Evolutionary conservation across 2,113 vertebrate species (phyloP).

Genomic region (Tapirus terrestris): DNA sequence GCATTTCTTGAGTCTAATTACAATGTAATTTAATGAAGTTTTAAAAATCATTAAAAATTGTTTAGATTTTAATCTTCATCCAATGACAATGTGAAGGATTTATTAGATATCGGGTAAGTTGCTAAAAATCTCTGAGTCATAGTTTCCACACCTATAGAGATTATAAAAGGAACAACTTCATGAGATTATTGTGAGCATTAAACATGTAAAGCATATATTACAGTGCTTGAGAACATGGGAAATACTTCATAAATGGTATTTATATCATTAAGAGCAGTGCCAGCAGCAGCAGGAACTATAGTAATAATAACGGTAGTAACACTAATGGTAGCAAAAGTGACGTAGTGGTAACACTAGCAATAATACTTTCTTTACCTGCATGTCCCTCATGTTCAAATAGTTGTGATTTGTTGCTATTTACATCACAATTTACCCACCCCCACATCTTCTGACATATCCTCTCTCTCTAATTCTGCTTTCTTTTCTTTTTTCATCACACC

Average conservation of each 20-base stretch:
- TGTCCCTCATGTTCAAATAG: not conserved
- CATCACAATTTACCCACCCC: accelerated
- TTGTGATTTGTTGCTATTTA: not conserved
- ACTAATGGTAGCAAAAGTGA: not conserved
- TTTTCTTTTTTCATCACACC: no score
- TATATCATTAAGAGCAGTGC: not conserved
- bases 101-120: not conserved
- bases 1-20: not conserved
- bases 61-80: not conserved
- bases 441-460: not conserved
- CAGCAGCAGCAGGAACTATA: not conserved
- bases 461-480: not conserved
- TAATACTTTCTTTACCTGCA: not conserved
- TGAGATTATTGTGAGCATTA: not conserved
- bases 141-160: not conserved
- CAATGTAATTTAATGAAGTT: not conserved
- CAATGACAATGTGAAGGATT: not conserved
- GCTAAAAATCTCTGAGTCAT: not conserved
- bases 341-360: not conserved
- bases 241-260: not conserved
- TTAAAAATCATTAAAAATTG: not conserved
- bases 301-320: not conserved
- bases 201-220: not conserved
- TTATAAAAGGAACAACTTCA: not conserved
- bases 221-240: not conserved